Evolutionary conservation across 2,113 vertebrate genomes (phyloP).

Genomic region (Motacilla tschutschensis): DNA sequence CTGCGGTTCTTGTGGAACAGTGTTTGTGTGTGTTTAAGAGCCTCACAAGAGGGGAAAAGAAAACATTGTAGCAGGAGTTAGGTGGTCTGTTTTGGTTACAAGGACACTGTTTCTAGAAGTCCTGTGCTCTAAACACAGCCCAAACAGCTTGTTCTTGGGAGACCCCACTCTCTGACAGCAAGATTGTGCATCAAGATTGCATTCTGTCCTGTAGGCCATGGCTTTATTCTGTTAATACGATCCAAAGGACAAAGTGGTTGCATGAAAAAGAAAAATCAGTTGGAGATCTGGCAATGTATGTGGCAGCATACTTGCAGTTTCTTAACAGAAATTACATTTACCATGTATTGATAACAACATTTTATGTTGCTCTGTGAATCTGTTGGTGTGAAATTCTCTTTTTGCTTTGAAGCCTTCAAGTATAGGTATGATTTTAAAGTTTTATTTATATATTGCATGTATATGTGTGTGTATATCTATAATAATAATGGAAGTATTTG

Average conservation of each 20-base stretch:
- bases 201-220: accelerated
- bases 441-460: neutral
- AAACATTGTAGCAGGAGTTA: neutral
- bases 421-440: neutral
- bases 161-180: neutral
- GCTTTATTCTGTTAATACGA: neutral
- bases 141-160: neutral
- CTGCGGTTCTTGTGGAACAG: neutral
- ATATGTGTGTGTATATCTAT: neutral
- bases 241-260: neutral
- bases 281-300: neutral
- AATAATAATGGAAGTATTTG: neutral
- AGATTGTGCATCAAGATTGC: neutral
- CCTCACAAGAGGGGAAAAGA: neutral
- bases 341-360: neutral
- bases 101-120: neutral
- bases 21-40: neutral
- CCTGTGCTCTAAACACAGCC: neutral
- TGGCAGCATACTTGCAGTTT: neutral
- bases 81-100: neutral
- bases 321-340: neutral
- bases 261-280: neutral
- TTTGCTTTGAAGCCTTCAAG: neutral
- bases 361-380: neutral
- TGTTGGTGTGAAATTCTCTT: neutral